Evolutionary conservation across 2,113 vertebrate species (phyloP).

Genomic region (Rana temporaria): DNA sequence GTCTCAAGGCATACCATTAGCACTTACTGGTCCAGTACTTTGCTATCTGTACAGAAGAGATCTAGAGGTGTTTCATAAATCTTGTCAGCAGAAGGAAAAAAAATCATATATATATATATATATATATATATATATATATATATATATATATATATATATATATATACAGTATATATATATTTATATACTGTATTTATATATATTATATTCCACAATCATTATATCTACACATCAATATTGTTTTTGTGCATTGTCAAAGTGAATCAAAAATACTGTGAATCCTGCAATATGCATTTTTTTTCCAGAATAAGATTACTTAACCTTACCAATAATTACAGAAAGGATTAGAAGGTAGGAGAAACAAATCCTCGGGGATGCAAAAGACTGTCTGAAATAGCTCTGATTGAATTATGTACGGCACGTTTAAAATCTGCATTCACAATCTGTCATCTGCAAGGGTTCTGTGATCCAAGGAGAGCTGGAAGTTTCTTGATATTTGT

Average conservation of each 20-base stretch:
- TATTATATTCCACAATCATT: too few relatives aligned
- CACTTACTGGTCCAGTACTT: too few relatives aligned
- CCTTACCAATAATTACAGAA: conserved; percentile 46
- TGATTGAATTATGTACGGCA: conserved; percentile 51
- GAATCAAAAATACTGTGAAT: background rate
- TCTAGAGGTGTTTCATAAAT: too few relatives aligned
- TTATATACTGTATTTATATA: too few relatives aligned
- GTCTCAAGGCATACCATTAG: too few relatives aligned
- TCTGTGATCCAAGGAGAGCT: conserved; percentile 43
- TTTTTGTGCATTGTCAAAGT: background rate
- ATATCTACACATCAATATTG: too few relatives aligned
- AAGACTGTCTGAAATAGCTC: conserved; percentile 42
- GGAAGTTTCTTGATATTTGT: conserved; percentile 43
- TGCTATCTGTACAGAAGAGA: too few relatives aligned
- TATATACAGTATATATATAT: too few relatives aligned
- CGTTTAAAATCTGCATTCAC: conserved; percentile 41
- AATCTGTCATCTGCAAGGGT: conserved; percentile 48
- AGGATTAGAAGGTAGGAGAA: conserved; percentile 39
- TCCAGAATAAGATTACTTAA: conserved; percentile 28
- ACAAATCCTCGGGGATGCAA: conserved; percentile 39
- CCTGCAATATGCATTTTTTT: conserved; percentile 6
- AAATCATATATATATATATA: too few relatives aligned
- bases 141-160: too few relatives aligned
- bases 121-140: too few relatives aligned
- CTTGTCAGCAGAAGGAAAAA: too few relatives aligned